These are phyloP conservation scores for Alosa sapidissima DNA, from an alignment of 2,797 vertebrate genomes.

Conservation along the genomic window DNA sequence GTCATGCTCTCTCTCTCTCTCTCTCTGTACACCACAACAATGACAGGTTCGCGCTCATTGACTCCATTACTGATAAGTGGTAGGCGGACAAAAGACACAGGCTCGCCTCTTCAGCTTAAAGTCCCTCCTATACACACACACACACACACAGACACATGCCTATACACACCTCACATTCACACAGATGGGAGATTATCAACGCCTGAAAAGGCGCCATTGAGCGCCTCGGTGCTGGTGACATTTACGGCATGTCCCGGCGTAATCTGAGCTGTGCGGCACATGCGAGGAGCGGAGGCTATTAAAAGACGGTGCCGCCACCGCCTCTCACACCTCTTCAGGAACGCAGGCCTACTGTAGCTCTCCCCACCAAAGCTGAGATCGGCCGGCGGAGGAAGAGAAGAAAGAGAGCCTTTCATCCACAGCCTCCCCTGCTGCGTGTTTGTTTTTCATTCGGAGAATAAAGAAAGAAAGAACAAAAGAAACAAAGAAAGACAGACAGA, in stretches of 20 bases:
- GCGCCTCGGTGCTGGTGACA: conserved; percentile 65
- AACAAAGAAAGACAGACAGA: conserved; percentile 50
- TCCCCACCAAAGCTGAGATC: conserved; percentile 64
- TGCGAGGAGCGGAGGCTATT: conserved; percentile 68
- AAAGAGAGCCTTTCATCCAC: conserved; percentile 55
- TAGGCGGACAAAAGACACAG: conserved; percentile 51
- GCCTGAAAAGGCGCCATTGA: conserved; percentile 71
- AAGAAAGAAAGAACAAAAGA: conserved; percentile 53
- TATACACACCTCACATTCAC: conserved; percentile 60
- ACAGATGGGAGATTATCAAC: conserved; percentile 75
- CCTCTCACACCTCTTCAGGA: conserved; percentile 66
- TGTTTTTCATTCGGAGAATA: conserved; percentile 65
- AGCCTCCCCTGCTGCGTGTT: conserved; percentile 62
- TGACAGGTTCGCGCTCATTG: conserved; percentile 2
- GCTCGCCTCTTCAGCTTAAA: conserved; percentile 53
- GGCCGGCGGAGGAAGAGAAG: conserved; percentile 40
- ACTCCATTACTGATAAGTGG: conserved; percentile 22
- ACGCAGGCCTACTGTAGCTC: conserved; percentile 63
- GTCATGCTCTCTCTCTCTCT: conserved; percentile 40
- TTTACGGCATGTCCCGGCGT: conserved; percentile 71
- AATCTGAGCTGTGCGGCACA: conserved; percentile 67
- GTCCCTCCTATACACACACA: neutral
- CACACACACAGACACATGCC: neutral
- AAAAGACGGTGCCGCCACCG: conserved; percentile 59
- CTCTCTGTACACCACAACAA: conserved; percentile 23